Percentiles rank a stretch among this genome's conserved stretches.
These are phyloP conservation scores for Lagorchestes hirsutus DNA, from an alignment of 2,797 vertebrate genomes.

Conservation along the genomic window DNA sequence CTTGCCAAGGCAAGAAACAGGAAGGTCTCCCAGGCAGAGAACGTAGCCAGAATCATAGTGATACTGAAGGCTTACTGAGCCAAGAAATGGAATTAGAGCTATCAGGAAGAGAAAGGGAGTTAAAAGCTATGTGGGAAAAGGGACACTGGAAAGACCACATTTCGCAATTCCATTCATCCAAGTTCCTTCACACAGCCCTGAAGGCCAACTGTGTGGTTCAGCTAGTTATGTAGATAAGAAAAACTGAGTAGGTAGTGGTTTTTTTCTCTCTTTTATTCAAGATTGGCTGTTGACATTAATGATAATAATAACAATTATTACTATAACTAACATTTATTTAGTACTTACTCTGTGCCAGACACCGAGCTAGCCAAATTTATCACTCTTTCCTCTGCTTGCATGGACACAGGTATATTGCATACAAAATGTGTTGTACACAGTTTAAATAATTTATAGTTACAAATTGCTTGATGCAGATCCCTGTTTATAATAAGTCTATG, in stretches of 20 bases:
- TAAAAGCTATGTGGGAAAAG: not conserved
- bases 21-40: not conserved
- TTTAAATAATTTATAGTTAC: slow-evolving; percentile 19
- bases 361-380: not conserved
- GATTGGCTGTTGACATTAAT: not conserved
- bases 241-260: not conserved
- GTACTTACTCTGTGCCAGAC: not conserved
- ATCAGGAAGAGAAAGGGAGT: not conserved
- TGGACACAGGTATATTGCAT: too few relatives aligned
- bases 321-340: not conserved
- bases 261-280: not conserved
- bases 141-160: not conserved
- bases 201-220: not conserved
- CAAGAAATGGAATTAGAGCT: not conserved
- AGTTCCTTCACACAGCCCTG: not conserved
- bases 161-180: not conserved
- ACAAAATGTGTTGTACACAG: not conserved
- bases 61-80: not conserved
- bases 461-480: not conserved
- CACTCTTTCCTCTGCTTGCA: not conserved
- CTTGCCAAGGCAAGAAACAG: not conserved
- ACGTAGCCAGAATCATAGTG: not conserved
- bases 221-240: not conserved
- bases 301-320: not conserved
- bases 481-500: slow-evolving; percentile 5